Evolutionary conservation across 2,888 invertebrate species (phyloP).

Genomic region (Aleiodes alternator): DNA sequence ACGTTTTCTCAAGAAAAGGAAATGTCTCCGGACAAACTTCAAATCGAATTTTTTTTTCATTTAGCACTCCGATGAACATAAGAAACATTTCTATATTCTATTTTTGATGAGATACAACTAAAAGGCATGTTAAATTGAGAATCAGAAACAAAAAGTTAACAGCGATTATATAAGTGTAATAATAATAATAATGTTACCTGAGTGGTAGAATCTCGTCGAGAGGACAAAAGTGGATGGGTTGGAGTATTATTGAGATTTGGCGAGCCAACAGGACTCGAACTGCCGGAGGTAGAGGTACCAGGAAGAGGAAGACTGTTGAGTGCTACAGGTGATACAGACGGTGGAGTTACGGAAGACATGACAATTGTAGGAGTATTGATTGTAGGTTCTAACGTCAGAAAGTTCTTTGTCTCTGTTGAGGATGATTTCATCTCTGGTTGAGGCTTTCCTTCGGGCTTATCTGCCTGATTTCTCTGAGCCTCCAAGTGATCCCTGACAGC

Average conservation of each 20-base stretch:
- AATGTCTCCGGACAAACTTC: too few species aligned
- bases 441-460: conserved; percentile 61
- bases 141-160: too few species aligned
- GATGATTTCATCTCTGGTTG: conserved; percentile 52
- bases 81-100: too few species aligned
- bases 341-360: conserved; percentile 89
- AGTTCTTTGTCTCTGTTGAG: conserved; percentile 50
- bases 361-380: conserved; percentile 85
- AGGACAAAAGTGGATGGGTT: conserved; percentile 76
- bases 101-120: too few species aligned
- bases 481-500: conserved; percentile 72
- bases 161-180: too few species aligned
- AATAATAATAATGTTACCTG: too few species aligned
- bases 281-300: conserved; percentile 77
- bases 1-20: too few species aligned
- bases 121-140: too few species aligned
- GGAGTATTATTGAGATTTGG: conserved; percentile 75
- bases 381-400: conserved; percentile 63
- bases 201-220: conserved; percentile 88
- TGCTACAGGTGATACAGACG: conserved; percentile 86
- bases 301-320: conserved; percentile 72
- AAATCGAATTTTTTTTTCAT: too few species aligned
- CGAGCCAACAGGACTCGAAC: conserved; percentile 72
- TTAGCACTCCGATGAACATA: too few species aligned
- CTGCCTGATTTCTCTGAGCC: conserved; percentile 62